Conservation (phyloP, 2,888 invertebrate species). For the Meiosimyza platycephala region DNA sequence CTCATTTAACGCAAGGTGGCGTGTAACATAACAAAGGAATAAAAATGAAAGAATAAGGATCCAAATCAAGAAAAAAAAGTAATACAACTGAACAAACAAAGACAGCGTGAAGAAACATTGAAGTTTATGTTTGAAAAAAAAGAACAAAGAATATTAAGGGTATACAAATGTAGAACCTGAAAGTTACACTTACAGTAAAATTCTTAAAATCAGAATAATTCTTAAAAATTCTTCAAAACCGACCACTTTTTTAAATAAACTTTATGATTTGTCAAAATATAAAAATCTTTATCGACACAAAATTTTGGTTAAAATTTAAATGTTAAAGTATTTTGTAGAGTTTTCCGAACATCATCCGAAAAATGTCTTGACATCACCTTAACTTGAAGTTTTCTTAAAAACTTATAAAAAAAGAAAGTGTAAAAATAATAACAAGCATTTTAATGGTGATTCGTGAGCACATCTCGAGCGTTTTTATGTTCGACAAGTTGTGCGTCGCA, state of each 20-base stretch:
- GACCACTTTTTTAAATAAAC: too few relatives aligned
- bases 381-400: too few relatives aligned
- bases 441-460: slow-evolving; percentile 6
- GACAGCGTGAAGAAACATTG: not conserved
- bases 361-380: too few relatives aligned
- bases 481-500: slow-evolving; percentile 48
- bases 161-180: not conserved
- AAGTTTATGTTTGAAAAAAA: not conserved
- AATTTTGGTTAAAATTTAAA: too few relatives aligned
- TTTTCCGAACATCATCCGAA: too few relatives aligned
- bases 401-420: not conserved
- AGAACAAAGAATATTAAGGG: not conserved
- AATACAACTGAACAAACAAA: slow-evolving; percentile 8
- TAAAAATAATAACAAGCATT: slow-evolving; percentile 14
- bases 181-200: too few relatives aligned
- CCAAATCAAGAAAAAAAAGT: not conserved
- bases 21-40: not conserved
- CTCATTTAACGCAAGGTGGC: slow-evolving; percentile 32
- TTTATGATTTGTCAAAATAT: too few relatives aligned
- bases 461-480: slow-evolving; percentile 25
- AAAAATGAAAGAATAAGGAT: too few relatives aligned
- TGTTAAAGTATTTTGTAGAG: too few relatives aligned
- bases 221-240: too few relatives aligned
- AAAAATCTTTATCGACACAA: too few relatives aligned
- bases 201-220: too few relatives aligned